Evolutionary conservation across 2,797 vertebrate species (phyloP).

Genomic region (Capromys pilorides): DNA sequence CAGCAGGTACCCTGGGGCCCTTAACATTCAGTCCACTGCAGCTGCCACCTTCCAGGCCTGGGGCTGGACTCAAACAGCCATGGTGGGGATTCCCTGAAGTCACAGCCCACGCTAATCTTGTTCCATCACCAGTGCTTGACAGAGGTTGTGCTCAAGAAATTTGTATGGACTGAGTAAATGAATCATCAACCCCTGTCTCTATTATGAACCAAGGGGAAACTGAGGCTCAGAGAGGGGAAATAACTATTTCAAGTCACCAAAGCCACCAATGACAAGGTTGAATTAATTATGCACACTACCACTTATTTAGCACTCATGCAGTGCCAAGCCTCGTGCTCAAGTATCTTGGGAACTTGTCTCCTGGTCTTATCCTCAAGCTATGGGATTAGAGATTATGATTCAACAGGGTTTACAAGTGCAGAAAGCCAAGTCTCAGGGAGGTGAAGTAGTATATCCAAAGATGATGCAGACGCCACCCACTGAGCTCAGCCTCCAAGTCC

Average conservation of each 20-base stretch:
- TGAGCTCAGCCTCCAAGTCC: background rate
- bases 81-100: background rate
- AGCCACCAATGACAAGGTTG: background rate
- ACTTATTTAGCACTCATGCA: rapidly evolving
- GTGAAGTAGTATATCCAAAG: background rate
- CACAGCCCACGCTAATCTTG: background rate
- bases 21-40: background rate
- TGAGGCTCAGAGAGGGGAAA: background rate
- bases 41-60: background rate
- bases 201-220: background rate
- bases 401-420: background rate
- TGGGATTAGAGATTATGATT: background rate
- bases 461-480: background rate
- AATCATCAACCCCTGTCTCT: background rate
- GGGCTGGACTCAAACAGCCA: rapidly evolving
- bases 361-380: background rate
- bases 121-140: background rate
- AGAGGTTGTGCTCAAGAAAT: background rate
- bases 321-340: background rate
- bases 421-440: background rate
- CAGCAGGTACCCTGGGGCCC: background rate
- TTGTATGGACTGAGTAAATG: background rate
- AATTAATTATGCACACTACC: background rate
- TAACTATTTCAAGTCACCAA: background rate
- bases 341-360: background rate